These are phyloP conservation scores for Vultur gryphus DNA, from an alignment of 2,797 vertebrate species.

Conservation along the genomic window DNA sequence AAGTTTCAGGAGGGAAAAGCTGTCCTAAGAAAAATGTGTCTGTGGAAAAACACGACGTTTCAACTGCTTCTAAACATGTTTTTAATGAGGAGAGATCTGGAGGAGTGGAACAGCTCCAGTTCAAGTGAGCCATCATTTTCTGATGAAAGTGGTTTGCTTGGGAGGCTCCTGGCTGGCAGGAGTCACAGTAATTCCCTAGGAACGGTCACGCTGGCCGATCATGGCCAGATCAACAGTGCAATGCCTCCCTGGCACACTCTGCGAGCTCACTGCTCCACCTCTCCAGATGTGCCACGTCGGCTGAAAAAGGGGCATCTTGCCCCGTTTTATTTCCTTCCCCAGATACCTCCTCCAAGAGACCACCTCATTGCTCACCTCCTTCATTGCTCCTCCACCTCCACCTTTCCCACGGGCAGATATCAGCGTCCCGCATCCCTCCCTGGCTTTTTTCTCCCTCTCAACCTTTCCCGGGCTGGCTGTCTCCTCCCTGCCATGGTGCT, in stretches of 20 bases:
- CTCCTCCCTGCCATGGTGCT: background rate
- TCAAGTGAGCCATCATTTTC: background rate
- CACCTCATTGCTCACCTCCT: background rate
- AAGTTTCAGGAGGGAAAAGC: background rate
- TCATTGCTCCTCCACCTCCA: background rate
- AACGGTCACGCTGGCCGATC: background rate
- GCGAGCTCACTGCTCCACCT: background rate
- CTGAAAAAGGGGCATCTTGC: background rate
- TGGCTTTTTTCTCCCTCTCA: background rate
- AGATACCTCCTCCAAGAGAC: background rate
- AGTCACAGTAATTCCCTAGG: background rate
- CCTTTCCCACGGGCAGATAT: background rate
- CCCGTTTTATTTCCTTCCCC: background rate
- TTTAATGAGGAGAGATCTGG: background rate
- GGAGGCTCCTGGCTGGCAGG: background rate
- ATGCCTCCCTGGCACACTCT: background rate
- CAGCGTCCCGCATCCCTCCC: background rate
- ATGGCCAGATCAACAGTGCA: rapidly evolving
- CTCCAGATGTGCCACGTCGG: background rate
- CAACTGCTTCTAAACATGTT: background rate
- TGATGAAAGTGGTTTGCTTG: background rate
- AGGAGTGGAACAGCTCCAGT: background rate
- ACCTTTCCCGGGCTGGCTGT: rapidly evolving
- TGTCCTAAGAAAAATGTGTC: background rate
- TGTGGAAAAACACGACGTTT: background rate